Conservation (phyloP, 2,888 invertebrate genomes). For the Erebia aethiops region DNA sequence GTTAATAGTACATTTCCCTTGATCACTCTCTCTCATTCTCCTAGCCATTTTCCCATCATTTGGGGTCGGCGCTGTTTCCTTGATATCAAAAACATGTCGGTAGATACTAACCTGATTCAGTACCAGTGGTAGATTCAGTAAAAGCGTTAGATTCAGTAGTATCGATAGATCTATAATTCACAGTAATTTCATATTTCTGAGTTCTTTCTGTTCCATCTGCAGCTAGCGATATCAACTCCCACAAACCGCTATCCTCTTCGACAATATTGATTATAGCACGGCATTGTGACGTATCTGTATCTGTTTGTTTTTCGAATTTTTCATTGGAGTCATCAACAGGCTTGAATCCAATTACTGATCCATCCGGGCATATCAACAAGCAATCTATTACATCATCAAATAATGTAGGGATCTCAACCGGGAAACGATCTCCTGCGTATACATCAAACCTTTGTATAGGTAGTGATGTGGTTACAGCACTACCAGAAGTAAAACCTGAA, state of each 20-base stretch:
- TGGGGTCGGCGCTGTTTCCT: too few relatives aligned
- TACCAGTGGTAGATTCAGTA: too few relatives aligned
- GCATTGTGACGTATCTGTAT: constrained; percentile 34
- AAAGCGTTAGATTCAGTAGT: not conserved
- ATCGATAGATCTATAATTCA: constrained; percentile 17
- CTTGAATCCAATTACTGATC: constrained; percentile 43
- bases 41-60: too few relatives aligned
- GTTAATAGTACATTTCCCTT: too few relatives aligned
- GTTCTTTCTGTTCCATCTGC: not conserved
- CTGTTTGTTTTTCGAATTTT: constrained; percentile 37
- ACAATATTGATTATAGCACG: constrained; percentile 40
- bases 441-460: constrained; percentile 6
- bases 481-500: constrained; percentile 22
- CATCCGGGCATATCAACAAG: constrained; percentile 41
- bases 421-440: constrained; percentile 40
- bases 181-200: constrained; percentile 40
- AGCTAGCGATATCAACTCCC: constrained; percentile 42
- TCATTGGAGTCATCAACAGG: constrained; percentile 44
- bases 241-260: constrained; percentile 45
- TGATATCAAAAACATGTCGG: too few relatives aligned
- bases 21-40: too few relatives aligned
- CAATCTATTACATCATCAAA: constrained; percentile 38
- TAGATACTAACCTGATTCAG: too few relatives aligned
- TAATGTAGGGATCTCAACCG: constrained; percentile 33
- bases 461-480: constrained; percentile 4